A percentile compares a stretch with the other conserved stretches of the same genome.
phyloP scores from a whole-genome alignment of 1,140 invertebrate species.

The Thrips palmi region DNA sequence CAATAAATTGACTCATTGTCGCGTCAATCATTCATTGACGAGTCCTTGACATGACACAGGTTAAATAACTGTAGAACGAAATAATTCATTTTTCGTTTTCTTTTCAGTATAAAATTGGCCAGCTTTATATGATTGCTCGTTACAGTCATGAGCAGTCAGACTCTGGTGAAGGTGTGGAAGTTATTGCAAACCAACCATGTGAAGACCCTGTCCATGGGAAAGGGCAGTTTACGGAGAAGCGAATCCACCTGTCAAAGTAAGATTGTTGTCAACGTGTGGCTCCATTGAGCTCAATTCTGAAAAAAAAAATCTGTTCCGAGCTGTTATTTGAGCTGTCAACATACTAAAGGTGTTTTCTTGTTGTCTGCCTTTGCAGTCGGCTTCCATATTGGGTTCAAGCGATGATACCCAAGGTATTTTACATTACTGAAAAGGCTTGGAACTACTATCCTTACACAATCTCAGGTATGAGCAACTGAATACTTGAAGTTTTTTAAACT shows the following conservation, averaged over 20 bases:
- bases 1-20: background rate
- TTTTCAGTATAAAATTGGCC: conserved; percentile 72
- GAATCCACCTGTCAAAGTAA: conserved; percentile 76
- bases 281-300: background rate
- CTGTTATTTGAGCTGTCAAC: conserved; percentile 2
- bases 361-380: conserved; percentile 39
- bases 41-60: background rate
- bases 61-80: background rate
- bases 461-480: conserved; percentile 38
- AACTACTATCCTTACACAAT: conserved; percentile 88
- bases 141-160: conserved; percentile 82
- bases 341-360: conserved; percentile 3
- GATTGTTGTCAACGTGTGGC: background rate
- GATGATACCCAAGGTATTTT: conserved; percentile 75
- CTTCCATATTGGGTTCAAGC: conserved; percentile 79
- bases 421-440: conserved; percentile 86
- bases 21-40: background rate
- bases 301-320: background rate
- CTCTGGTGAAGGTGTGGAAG: conserved; percentile 81
- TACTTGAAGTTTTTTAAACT: too few relatives aligned
- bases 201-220: conserved; percentile 60
- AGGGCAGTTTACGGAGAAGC: conserved; percentile 82
- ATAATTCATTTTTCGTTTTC: conserved; percentile 9
- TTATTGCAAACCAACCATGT: conserved; percentile 63
- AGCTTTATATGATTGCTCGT: conserved; percentile 87